These are phyloP conservation scores for Clupea harengus DNA, from an alignment of 2,113 vertebrate species.

Conservation along the genomic window DNA sequence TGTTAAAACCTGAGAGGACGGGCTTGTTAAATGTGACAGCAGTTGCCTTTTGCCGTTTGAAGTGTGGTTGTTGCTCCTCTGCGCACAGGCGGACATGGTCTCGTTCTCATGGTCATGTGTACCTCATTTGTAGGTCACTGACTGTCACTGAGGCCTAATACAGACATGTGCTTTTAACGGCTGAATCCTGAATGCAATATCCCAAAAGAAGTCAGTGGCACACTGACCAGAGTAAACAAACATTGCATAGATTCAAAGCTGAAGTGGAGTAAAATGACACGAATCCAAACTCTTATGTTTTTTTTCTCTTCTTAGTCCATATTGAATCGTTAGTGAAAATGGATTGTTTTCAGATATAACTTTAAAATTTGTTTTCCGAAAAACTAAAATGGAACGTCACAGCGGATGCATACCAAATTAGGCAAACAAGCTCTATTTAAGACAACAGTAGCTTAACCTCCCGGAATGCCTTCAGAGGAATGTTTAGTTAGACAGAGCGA, in stretches of 20 bases:
- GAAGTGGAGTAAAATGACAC: background rate
- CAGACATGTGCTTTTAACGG: background rate
- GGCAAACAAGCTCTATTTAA: constrained; percentile 45
- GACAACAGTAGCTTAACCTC: constrained; percentile 33
- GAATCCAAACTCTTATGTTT: background rate
- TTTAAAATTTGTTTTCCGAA: background rate
- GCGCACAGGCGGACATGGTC: background rate
- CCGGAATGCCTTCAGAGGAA: constrained; percentile 50
- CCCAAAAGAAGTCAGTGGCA: background rate
- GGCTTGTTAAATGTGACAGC: constrained; percentile 48
- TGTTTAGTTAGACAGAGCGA: constrained; percentile 39
- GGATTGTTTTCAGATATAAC: background rate
- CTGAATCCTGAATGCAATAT: background rate
- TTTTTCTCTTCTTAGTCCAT: background rate
- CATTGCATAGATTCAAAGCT: background rate
- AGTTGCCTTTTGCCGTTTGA: constrained; percentile 13
- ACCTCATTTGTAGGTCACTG: background rate
- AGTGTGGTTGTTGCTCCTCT: background rate
- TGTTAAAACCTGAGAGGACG: constrained; percentile 41
- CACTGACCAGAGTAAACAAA: background rate
- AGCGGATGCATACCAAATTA: constrained; percentile 41
- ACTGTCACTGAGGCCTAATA: background rate
- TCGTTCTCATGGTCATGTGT: constrained; percentile 1
- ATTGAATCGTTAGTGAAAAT: background rate
- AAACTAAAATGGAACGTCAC: background rate